phyloP scores from a whole-genome alignment of 2,113 vertebrate genomes.

The Ahaetulla prasina region DNA sequence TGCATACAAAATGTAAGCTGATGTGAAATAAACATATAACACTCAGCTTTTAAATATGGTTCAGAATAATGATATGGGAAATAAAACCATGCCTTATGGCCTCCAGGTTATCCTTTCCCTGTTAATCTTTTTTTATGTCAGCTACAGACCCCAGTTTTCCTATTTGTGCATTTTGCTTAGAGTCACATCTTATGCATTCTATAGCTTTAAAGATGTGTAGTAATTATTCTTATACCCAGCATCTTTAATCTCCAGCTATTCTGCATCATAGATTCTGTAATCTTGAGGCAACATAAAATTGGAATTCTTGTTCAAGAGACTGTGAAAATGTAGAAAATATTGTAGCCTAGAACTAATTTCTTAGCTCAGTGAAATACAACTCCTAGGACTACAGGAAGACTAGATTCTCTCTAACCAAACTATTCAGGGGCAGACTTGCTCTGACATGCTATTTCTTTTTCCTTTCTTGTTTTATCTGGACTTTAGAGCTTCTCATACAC shows the following conservation, averaged over 20 bases:
- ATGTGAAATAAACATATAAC: not conserved
- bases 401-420: not conserved
- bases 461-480: not conserved
- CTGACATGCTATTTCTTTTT: not conserved
- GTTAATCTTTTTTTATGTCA: not conserved
- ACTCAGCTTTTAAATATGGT: not conserved
- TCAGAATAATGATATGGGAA: not conserved
- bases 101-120: not conserved
- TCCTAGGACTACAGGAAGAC: not conserved
- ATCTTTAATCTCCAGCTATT: not conserved
- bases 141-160: not conserved
- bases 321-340: not conserved
- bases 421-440: not conserved
- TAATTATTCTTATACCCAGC: not conserved
- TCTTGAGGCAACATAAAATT: not conserved
- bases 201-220: not conserved
- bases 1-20: not conserved
- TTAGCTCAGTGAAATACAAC: not conserved
- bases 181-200: not conserved
- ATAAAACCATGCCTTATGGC: not conserved
- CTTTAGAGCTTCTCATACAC: not conserved
- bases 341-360: not conserved
- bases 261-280: not conserved
- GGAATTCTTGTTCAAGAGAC: not conserved
- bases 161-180: not conserved